These are phyloP conservation scores for Oxyscelio sp. DNA, from an alignment of 2,888 invertebrate species.

Conservation along the genomic window DNA sequence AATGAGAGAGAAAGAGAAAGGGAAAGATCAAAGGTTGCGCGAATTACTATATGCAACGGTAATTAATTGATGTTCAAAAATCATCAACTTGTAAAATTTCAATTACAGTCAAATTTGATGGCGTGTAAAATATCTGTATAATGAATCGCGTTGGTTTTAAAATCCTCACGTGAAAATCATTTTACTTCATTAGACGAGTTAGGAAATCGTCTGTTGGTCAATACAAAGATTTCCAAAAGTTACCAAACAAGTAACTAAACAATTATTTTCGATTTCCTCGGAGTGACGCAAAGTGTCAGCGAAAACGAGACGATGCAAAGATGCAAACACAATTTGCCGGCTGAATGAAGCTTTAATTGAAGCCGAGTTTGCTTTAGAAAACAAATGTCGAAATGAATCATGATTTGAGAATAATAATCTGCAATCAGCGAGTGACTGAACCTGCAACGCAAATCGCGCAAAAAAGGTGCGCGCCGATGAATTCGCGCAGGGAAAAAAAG, in stretches of 20 bases:
- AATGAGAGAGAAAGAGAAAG: no score
- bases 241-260: no score
- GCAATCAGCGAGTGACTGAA: background rate
- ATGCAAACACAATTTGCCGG: background rate
- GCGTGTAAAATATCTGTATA: slow-evolving; percentile 38
- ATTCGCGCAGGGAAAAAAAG: slow-evolving; percentile 36
- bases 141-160: no score
- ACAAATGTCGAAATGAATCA: slow-evolving; percentile 28
- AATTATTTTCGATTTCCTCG: no score
- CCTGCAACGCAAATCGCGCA: background rate
- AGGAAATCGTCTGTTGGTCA: no score
- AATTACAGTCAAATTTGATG: slow-evolving; percentile 41
- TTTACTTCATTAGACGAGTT: no score
- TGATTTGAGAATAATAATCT: slow-evolving; percentile 35
- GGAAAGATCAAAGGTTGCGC: slow-evolving; percentile 58
- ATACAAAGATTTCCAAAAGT: no score
- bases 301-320: background rate
- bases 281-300: no score
- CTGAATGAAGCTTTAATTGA: slow-evolving; percentile 3
- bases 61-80: slow-evolving; percentile 56
- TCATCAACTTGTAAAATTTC: slow-evolving; percentile 61
- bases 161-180: no score
- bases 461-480: slow-evolving; percentile 39
- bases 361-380: slow-evolving; percentile 4
- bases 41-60: slow-evolving; percentile 47